A percentile compares a stretch with the other conserved stretches of the same genome.
Evolutionary conservation across 2,888 invertebrate species (phyloP).

Genomic region (Nemurella pictetii): DNA sequence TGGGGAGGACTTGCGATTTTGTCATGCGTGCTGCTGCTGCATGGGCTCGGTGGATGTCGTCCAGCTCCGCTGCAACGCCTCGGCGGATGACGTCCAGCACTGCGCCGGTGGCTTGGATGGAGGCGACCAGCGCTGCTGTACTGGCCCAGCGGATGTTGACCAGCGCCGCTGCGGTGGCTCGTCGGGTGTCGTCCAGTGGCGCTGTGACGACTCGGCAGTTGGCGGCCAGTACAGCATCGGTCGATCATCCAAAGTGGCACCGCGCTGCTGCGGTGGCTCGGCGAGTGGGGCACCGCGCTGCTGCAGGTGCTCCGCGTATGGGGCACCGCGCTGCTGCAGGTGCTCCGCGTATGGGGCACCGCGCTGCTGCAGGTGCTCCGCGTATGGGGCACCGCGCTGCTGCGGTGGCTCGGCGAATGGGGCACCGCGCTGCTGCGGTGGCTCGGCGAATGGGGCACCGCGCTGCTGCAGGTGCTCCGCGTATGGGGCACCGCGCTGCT

Average conservation of each 20-base stretch:
- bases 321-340: background rate
- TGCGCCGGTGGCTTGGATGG: background rate
- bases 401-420: background rate
- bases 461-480: background rate
- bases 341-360: background rate
- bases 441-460: background rate
- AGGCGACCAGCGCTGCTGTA: background rate
- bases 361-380: background rate
- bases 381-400: background rate
- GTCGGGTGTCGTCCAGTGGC: background rate
- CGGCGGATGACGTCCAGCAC: background rate
- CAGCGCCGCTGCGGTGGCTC: background rate
- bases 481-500: background rate
- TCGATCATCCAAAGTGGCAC: background rate
- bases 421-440: background rate
- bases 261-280: background rate
- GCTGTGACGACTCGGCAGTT: background rate
- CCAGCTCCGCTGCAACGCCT: background rate
- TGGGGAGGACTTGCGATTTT: background rate
- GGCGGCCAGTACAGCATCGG: background rate
- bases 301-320: background rate
- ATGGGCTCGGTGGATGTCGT: background rate
- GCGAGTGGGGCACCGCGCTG: background rate
- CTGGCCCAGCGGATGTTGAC: background rate
- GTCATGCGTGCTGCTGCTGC: background rate